A percentile compares a stretch with the other conserved stretches of the same genome.
These are phyloP conservation scores for Polymixis lichenea DNA, from an alignment of 2,888 invertebrate species.

Conservation along the genomic window DNA sequence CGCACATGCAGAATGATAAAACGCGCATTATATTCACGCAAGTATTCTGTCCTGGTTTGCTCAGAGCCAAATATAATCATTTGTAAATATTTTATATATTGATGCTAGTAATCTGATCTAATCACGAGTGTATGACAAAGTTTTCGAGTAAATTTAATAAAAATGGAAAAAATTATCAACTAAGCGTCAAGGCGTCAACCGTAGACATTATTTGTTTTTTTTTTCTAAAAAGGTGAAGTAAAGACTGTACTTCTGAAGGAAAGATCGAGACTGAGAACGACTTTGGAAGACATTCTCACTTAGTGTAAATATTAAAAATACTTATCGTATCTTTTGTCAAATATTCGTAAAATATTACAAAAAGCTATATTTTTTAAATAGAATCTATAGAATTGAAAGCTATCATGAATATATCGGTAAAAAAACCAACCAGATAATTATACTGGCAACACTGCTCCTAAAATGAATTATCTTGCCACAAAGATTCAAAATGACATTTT, in stretches of 20 bases:
- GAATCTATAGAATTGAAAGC: no score
- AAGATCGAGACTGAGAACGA: background rate
- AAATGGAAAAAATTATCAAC: constrained; percentile 77
- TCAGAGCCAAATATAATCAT: constrained; percentile 72
- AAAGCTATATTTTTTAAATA: no score
- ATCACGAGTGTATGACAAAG: constrained; percentile 66
- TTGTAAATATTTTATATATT: constrained; percentile 69
- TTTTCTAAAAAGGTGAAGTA: constrained; percentile 38
- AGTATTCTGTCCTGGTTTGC: constrained; percentile 67
- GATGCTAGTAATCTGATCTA: constrained; percentile 64
- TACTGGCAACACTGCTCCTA: background rate
- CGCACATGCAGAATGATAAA: constrained; percentile 86
- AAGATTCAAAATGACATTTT: background rate
- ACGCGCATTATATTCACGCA: constrained; percentile 79
- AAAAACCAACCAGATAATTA: background rate
- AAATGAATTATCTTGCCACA: background rate
- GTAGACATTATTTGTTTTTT: constrained; percentile 76
- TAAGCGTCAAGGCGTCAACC: constrained; percentile 88
- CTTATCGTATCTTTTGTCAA: background rate
- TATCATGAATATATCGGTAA: background rate
- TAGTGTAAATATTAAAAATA: background rate
- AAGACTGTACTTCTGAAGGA: background rate
- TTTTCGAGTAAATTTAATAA: constrained; percentile 61
- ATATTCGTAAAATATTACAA: no score
- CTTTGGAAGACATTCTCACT: constrained; percentile 34